Evolutionary conservation across 1,140 invertebrate genomes (phyloP), one percentile per base, ranked within the genome.

Genomic region (Chironomus tepperi): DNA sequence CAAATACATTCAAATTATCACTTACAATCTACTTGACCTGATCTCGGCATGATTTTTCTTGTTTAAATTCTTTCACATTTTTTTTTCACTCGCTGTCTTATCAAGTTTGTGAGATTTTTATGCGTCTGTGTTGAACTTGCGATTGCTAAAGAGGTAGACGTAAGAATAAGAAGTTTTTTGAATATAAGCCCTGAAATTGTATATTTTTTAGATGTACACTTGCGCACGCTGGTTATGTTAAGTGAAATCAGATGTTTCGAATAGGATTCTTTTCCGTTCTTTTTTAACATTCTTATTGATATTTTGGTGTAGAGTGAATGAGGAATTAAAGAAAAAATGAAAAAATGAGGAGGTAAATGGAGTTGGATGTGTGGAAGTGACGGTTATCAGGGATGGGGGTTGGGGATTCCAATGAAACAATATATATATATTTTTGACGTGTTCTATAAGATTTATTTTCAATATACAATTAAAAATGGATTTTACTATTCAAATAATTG

Each of bases 141-240:
- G 24, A 34, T 10, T 47, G 43, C 43, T 47, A 57, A 57, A 57
- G 47, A 57, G 47, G 47, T 57, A 57, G 47, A 57, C n/a, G n/a
- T 12, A 57, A 47, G 15, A 47, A 47, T 47, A 47, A 57, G 47
- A 57, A 57, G 47, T n/a, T 5, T 15, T 5, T 57, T 57, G 5
- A 57, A 12, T n/a, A 57, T 34, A 34, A 57, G 47, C 47, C 10
- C 47, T 57, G 47, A 47, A 47, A 47, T 47, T 34, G 24, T 34
- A 34, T 34, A 34, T 34, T 34, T 34, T 34, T 34, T 34, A 34
- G 24, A 2, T 5, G 15, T 47, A 47, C 43, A 47, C 43, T 47
- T 47, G 43, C 43, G 43, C 43, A 57, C 47, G 47, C 47, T 57
- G 47, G 47, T 57, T 57, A 57, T 57, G 47, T 57, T 57, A 57